A percentile compares a stretch with the other conserved stretches of the same genome.
Conservation (phyloP, 2,113 vertebrate species). For the Arenaria interpres region DNA sequence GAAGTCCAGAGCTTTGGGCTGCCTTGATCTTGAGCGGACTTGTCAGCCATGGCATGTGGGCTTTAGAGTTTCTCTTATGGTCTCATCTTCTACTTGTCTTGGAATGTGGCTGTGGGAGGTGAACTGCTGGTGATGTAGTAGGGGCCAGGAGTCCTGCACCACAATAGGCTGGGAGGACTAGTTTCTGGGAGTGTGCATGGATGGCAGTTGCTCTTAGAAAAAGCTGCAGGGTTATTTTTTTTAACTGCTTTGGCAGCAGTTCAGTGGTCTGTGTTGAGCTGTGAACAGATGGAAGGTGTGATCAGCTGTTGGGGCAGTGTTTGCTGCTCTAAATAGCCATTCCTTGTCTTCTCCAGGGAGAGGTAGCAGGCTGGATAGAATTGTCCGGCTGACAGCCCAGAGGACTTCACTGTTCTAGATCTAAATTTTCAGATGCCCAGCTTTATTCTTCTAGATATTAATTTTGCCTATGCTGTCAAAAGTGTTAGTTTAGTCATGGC, state of each 20-base stretch:
- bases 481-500: not conserved
- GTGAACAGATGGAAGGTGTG: conserved; percentile 53
- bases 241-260: conserved; percentile 21
- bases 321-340: conserved; percentile 37
- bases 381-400: not conserved
- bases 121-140: not conserved
- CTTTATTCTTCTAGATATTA: not conserved
- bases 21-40: not conserved
- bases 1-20: not conserved
- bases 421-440: not conserved
- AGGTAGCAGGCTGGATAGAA: not conserved
- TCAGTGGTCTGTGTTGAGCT: conserved; percentile 31
- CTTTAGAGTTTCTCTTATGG: not conserved
- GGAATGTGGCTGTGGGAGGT: not conserved
- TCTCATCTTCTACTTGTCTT: not conserved
- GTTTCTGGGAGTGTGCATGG: not conserved
- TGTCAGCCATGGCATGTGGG: not conserved
- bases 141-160: not conserved
- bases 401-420: not conserved
- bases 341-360: not conserved
- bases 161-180: rapidly evolving
- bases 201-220: not conserved
- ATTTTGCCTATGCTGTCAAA: not conserved
- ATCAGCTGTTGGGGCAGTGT: conserved; percentile 54
- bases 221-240: not conserved